phyloP scores from a whole-genome alignment of 2,797 vertebrate genomes.

The Acipenser transmontanus region DNA sequence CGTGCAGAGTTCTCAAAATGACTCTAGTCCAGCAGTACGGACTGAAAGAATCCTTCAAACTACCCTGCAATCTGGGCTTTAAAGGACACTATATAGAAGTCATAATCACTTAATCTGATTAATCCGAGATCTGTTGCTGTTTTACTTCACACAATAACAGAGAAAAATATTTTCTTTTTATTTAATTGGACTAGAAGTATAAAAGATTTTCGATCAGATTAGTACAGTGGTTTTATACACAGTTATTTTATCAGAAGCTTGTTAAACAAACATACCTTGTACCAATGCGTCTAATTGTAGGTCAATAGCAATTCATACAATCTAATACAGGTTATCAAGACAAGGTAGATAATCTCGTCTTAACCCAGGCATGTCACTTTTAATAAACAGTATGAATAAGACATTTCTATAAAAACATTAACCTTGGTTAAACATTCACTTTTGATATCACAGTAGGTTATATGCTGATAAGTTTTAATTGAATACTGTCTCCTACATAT shows the following conservation, averaged over 20 bases:
- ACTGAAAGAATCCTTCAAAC: constrained; percentile 40
- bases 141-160: constrained; percentile 11
- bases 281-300: constrained; percentile 5
- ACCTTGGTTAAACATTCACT: too few species aligned
- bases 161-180: background rate
- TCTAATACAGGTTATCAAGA: constrained; percentile 38
- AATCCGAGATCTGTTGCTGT: constrained; percentile 35
- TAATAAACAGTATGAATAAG: background rate
- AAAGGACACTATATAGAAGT: constrained; percentile 62
- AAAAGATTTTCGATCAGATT: too few species aligned
- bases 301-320: constrained; percentile 27
- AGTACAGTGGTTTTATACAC: too few species aligned
- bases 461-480: too few species aligned
- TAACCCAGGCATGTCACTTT: constrained; percentile 53
- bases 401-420: too few species aligned
- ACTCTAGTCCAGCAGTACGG: background rate
- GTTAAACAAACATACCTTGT: too few species aligned
- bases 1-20: constrained; percentile 25
- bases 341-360: constrained; percentile 58
- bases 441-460: too few species aligned
- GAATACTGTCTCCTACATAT: too few species aligned
- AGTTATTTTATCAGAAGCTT: too few species aligned
- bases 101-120: constrained; percentile 72
- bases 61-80: constrained; percentile 58
- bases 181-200: background rate